These are phyloP conservation scores for Phortica magna DNA, from an alignment of 2,888 invertebrate species.

Conservation along the genomic window DNA sequence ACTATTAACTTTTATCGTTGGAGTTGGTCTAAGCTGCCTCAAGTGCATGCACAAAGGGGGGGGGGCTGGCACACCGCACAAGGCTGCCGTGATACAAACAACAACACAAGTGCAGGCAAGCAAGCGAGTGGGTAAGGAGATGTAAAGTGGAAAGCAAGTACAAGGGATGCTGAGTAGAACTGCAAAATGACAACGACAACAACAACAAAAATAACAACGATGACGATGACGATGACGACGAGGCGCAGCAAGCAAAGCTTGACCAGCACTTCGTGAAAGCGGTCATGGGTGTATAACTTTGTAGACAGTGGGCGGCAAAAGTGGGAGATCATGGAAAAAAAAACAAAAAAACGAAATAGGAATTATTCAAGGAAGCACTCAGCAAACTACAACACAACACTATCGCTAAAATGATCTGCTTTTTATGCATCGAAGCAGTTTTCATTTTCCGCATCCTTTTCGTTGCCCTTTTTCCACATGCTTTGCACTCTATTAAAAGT, in stretches of 20 bases:
- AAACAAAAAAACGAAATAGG: neutral
- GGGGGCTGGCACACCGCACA: neutral
- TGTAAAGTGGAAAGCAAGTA: neutral
- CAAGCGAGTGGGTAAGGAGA: too few species aligned
- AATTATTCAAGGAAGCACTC: slow-evolving; percentile 26
- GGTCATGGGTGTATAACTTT: neutral
- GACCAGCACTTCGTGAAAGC: slow-evolving; percentile 1
- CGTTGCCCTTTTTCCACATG: neutral
- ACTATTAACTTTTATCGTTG: slow-evolving; percentile 32
- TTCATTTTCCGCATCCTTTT: neutral
- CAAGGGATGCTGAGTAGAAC: neutral
- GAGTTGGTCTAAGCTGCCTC: slow-evolving; percentile 27
- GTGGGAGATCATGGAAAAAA: neutral
- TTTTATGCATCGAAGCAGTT: slow-evolving; percentile 2
- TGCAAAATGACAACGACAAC: slow-evolving; percentile 7
- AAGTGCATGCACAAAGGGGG: neutral
- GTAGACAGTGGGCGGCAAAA: neutral
- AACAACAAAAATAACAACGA: neutral
- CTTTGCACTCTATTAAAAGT: neutral
- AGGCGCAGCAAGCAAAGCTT: neutral
- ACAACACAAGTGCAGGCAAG: neutral
- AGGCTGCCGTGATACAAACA: neutral
- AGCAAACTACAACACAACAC: slow-evolving; percentile 26
- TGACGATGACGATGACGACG: neutral
- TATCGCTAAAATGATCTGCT: slow-evolving; percentile 1